Base-by-base conservation (phyloP, 2,888 invertebrate species). In the Iselma pallidipennis region DNA sequence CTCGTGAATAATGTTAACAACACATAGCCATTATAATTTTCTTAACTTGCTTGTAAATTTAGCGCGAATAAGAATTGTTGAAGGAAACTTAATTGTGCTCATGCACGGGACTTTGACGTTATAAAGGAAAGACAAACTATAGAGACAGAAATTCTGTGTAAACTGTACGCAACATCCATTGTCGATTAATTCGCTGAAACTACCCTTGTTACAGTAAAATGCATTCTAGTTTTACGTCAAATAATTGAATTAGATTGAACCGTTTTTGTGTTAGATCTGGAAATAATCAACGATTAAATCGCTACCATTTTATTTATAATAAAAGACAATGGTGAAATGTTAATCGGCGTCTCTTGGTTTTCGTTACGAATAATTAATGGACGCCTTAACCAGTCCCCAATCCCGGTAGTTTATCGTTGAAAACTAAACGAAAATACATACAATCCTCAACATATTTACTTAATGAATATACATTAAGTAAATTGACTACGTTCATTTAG, bases 11-110 rank as follows among this genome's bases (percentile, higher is more conserved):
- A 69, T 73, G 71, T 72, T 71, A 73, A 71, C 72, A 75, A 73
- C 70, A 67, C 67, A 58, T 73, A 74, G 72, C 71, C 72, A 71
- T 69, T 66, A 71, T 72, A 73, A 75, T 74, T 74, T 75, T 72
- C 74, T 73, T 75, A 76, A 76, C 75, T 76, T 71, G 67, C 69
- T 66, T 70, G 71, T 74, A 74, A 76, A 74, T 75, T 73, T 69
- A 68, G 57, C 69, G 72, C 69, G 72, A 74, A 74, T 74, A 72
- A 74, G 74, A 74, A 74, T 70, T 71, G 71, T 45, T 71, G 71
- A 70, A 73, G 72, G 71, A 71, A 68, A 72, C 70, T 70, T 76
- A 76, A 76, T 76, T 74, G 72, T 71, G 73, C 66, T 74, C 67
- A 68, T 74, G 73, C 72, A 75, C 73, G 75, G 68, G 70, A 59